phyloP scores from a whole-genome alignment of 53 echinoderm and acorn worm genomes.

The Paelopatides confundens region DNA sequence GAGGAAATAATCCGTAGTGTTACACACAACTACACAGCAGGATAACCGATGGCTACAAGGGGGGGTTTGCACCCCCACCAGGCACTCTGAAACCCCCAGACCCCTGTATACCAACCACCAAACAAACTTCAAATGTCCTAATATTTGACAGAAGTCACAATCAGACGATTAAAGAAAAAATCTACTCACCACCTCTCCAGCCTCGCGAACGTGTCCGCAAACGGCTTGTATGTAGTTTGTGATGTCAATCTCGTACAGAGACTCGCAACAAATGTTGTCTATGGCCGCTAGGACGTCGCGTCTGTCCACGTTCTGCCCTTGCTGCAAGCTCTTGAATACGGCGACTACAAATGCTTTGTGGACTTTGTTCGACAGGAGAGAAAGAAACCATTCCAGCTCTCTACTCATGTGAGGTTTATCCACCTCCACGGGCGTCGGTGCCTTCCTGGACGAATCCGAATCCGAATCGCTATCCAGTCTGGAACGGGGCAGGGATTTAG shows the following conservation, averaged over 20 bases:
- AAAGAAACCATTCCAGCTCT: slow-evolving; percentile 73
- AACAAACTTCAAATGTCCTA: not conserved
- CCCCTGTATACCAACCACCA: too few species aligned
- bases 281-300: slow-evolving; percentile 86
- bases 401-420: slow-evolving; percentile 54
- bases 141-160: not conserved
- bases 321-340: slow-evolving; percentile 87
- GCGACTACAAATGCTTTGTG: slow-evolving; percentile 88
- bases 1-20: too few species aligned
- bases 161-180: not conserved
- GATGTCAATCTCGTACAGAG: slow-evolving; percentile 90
- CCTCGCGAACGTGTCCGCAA: slow-evolving; percentile 86
- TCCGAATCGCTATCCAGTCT: not conserved
- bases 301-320: slow-evolving; percentile 71
- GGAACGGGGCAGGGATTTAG: not conserved
- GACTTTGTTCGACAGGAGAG: slow-evolving; percentile 65
- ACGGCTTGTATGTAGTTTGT: slow-evolving; percentile 89
- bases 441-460: not conserved
- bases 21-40: too few species aligned
- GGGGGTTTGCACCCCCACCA: too few species aligned
- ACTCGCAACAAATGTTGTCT: slow-evolving; percentile 87
- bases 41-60: too few species aligned
- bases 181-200: slow-evolving; percentile 57
- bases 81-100: too few species aligned
- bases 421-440: not conserved